Percentiles rank a stretch among this genome's conserved stretches.
Evolutionary conservation across 2,888 invertebrate genomes (phyloP).

Genomic region (Nemapogon koenigi): DNA sequence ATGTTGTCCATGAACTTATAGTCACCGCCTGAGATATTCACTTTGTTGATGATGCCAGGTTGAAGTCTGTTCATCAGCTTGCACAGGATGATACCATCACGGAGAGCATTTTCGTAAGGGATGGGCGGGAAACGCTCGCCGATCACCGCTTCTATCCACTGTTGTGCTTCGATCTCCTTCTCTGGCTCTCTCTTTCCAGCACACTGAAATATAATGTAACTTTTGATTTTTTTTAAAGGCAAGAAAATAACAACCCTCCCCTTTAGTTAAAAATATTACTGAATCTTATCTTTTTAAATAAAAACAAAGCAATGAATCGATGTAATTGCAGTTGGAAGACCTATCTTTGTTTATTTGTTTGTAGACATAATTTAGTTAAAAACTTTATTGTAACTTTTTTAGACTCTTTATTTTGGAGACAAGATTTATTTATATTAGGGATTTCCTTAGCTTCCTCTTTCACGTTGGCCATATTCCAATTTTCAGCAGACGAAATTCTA

Average conservation of each 20-base stretch:
- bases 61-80: constrained; percentile 88
- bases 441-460: too few relatives aligned
- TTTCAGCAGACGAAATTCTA: too few relatives aligned
- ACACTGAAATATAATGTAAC: constrained; percentile 75
- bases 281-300: too few relatives aligned
- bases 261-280: constrained; percentile 10
- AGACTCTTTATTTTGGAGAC: too few relatives aligned
- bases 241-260: constrained; percentile 15
- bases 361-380: too few relatives aligned
- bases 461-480: too few relatives aligned
- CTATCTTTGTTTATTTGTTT: too few relatives aligned
- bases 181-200: constrained; percentile 82
- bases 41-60: constrained; percentile 84
- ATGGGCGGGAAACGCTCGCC: constrained; percentile 78
- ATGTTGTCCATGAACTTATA: constrained; percentile 98
- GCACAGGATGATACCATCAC: constrained; percentile 86
- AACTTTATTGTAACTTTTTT: too few relatives aligned
- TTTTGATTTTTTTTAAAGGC: too few relatives aligned
- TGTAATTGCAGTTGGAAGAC: too few relatives aligned
- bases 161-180: constrained; percentile 81
- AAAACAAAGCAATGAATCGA: too few relatives aligned
- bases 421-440: too few relatives aligned
- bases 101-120: constrained; percentile 79
- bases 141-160: constrained; percentile 84
- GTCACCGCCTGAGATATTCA: constrained; percentile 85